Evolutionary conservation across 2,888 invertebrate species (phyloP).

Genomic region (Noctua janthe): DNA sequence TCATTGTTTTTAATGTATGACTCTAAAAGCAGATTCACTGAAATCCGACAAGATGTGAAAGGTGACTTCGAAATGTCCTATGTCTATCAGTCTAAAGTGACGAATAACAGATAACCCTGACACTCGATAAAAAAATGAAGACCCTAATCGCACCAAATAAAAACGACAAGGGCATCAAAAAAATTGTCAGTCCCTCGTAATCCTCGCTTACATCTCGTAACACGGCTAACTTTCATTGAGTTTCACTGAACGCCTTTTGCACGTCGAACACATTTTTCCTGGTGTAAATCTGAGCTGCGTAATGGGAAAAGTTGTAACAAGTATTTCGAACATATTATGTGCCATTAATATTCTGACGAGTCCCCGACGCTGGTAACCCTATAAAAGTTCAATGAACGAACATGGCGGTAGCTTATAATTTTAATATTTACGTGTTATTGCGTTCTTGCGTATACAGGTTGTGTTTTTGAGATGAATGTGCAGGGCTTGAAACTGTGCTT

Average conservation of each 20-base stretch:
- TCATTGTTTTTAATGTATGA: constrained; percentile 5
- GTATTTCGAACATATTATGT: constrained; percentile 88
- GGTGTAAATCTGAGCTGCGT: constrained; percentile 85
- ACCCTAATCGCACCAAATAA: constrained; percentile 7
- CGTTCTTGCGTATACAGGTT: constrained; percentile 29
- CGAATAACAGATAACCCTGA: not conserved
- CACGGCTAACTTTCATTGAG: constrained; percentile 80
- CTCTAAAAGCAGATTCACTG: not conserved
- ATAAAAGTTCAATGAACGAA: constrained; percentile 85
- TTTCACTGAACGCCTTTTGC: constrained; percentile 77
- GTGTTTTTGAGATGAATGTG: not conserved
- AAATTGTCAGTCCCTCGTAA: constrained; percentile 65
- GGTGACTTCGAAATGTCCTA: not conserved
- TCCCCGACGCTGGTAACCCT: constrained; percentile 81
- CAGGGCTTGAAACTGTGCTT: not conserved
- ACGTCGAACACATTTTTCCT: constrained; percentile 82
- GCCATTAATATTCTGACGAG: constrained; percentile 89
- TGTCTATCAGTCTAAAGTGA: not conserved
- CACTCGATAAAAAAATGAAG: constrained; percentile 4
- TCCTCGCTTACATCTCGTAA: constrained; percentile 72
- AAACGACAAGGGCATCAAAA: constrained; percentile 35
- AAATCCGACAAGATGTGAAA: not conserved
- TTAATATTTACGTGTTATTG: constrained; percentile 68
- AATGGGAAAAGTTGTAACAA: constrained; percentile 90
- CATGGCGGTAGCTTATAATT: constrained; percentile 74